Evolutionary conservation across 1,140 invertebrate genomes (phyloP).

Genomic region (Hormaphis cornu): DNA sequence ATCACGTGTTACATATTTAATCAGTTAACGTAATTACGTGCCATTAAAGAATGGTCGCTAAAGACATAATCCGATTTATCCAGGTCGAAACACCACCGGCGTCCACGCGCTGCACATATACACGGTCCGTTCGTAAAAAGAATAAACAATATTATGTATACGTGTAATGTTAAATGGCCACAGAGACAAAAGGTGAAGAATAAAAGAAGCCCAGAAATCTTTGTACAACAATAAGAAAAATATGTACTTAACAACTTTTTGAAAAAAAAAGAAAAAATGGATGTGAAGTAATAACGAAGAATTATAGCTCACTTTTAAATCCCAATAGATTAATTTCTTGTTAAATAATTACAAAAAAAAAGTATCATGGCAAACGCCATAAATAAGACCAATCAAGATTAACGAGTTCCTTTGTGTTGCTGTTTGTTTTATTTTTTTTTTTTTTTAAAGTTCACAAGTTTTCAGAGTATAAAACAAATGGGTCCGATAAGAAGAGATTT

Average conservation of each 20-base stretch:
- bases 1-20: conserved; percentile 5
- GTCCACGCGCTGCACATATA: conserved; percentile 12
- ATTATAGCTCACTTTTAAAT: conserved; percentile 19
- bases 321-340: conserved; percentile 11
- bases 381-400: conserved; percentile 29
- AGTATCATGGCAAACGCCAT: background rate
- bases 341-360: background rate
- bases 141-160: conserved; percentile 25
- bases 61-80: conserved; percentile 13
- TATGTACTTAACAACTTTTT: conserved; percentile 23
- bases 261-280: background rate
- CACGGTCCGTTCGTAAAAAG: conserved; percentile 20
- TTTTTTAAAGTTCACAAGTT: background rate
- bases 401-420: conserved; percentile 16
- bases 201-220: background rate
- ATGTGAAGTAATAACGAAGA: conserved; percentile 15
- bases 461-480: background rate
- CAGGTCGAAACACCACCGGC: conserved; percentile 1
- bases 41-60: conserved; percentile 17
- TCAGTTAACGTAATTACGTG: conserved; percentile 23
- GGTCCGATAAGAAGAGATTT: background rate
- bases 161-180: background rate
- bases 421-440: conserved; percentile 5
- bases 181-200: conserved; percentile 2
- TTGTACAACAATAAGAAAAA: conserved; percentile 28